These are phyloP conservation scores for Brachionus calyciflorus DNA, from an alignment of 1,140 invertebrate species.

Conservation along the genomic window DNA sequence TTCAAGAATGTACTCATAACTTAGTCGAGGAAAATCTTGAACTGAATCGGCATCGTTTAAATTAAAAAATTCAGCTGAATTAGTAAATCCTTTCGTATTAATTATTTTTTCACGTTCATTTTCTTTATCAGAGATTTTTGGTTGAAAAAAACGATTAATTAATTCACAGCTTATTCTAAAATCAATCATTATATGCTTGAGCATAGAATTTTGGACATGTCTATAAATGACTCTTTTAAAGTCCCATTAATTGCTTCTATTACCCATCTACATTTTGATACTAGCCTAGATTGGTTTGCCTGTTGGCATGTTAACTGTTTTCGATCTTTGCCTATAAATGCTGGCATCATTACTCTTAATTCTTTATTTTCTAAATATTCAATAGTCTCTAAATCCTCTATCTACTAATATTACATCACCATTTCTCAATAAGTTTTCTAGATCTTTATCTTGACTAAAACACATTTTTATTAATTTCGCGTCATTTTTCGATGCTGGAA, in stretches of 20 bases:
- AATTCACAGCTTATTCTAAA: not conserved
- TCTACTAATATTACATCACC: slow-evolving; percentile 13
- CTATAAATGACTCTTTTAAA: not conserved
- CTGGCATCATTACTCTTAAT: slow-evolving; percentile 4
- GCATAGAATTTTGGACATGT: slow-evolving; percentile 17
- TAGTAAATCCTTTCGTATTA: not conserved
- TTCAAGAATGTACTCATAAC: slow-evolving; percentile 10
- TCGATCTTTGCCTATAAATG: slow-evolving; percentile 2
- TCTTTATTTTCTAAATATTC: not conserved
- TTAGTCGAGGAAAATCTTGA: not conserved
- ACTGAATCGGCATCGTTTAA: not conserved
- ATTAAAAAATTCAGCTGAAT: slow-evolving; percentile 25
- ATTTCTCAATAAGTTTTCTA: not conserved
- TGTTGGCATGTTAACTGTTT: not conserved
- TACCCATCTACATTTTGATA: slow-evolving; percentile 12
- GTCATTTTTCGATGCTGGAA: not conserved
- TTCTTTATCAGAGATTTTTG: not conserved
- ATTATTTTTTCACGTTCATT: not conserved
- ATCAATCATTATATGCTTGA: slow-evolving; percentile 12
- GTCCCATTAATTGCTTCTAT: not conserved
- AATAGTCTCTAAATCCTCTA: slow-evolving; percentile 3
- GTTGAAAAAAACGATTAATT: slow-evolving; percentile 32
- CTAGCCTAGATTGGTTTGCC: not conserved
- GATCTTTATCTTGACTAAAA: not conserved
- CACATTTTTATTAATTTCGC: not conserved